Base-by-base conservation (phyloP, 2,113 vertebrate species). In the Eira barbara region DNA sequence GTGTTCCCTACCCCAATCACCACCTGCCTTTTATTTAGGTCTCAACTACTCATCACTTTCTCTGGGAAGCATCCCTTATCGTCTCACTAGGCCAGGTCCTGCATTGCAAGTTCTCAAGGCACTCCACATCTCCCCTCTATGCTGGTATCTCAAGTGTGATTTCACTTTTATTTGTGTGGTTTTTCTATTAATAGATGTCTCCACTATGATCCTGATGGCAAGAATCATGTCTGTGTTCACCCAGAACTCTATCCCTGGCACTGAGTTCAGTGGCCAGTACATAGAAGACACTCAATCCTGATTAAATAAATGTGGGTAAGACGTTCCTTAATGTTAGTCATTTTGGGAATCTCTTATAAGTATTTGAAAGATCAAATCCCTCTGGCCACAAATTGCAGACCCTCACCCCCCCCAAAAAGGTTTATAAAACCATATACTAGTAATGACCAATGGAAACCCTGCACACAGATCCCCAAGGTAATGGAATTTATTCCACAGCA, bases 291-390 rank as follows among this genome's bases (percentile, higher is more conserved):
- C 13, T 76, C 20, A 18, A 55, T 83, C 5, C 6, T 20, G 27
- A 36, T 9, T 12, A 36, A 81, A 71, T 69, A 59, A 84, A 63
- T 0, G 55, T 12, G n/a, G 45, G 42, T 8, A 27, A 29, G 74
- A 21, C 29, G 42, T 96, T 49, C 78, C 34, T 89, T 81, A 55
- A 69, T 13, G 1, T 52, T 34, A 93, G 34, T 7, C n/a, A 78
- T n/a, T 59, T 39, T 12, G 23, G 21, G 29, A 96, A 52, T 36
- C 31, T 79, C 45, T 79, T 31, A 47, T 20, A 79, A 79, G 31
- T 79, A 78, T 47, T 47, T 47, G 21, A 39, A 92, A 73, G 39
- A 47, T 57, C 42, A 96, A 71, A 92, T n/a, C 23, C 39, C 20
- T 61, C 2, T 14, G 9, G 21, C 55, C 25, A 67, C 47, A 92